phyloP scores from a whole-genome alignment of 2,888 invertebrate genomes.

The Dysmachus trigonus region DNA sequence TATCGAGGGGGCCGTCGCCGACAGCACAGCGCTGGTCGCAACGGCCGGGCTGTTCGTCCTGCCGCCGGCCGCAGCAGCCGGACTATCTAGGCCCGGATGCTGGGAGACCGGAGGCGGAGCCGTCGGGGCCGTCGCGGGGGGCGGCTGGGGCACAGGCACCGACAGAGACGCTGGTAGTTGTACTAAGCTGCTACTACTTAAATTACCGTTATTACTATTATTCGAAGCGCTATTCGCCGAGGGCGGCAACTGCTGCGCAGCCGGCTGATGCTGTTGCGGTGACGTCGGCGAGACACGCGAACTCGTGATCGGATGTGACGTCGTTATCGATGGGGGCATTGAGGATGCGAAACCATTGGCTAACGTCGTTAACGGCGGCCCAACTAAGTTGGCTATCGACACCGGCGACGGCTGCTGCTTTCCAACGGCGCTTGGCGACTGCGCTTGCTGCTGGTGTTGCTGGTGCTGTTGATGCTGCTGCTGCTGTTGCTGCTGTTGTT shows the following conservation, averaged over 20 bases:
- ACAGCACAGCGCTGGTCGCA: constrained; percentile 54
- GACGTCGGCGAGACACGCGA: constrained; percentile 53
- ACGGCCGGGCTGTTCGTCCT: constrained; percentile 66
- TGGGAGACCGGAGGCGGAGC: constrained; percentile 61
- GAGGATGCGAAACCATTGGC: constrained; percentile 56
- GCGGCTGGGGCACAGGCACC: constrained; percentile 54
- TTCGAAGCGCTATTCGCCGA: constrained; percentile 54
- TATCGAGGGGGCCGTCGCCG: constrained; percentile 55
- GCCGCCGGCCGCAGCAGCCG: constrained; percentile 60
- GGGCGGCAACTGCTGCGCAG: constrained; percentile 50
- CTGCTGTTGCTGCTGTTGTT: constrained; percentile 47
- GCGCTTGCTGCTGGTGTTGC: constrained; percentile 45
- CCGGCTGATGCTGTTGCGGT: constrained; percentile 61
- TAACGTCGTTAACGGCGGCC: constrained; percentile 56
- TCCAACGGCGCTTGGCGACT: neutral
- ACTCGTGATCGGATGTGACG: constrained; percentile 55
- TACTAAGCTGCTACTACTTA: constrained; percentile 60
- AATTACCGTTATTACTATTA: constrained; percentile 53
- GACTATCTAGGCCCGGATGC: constrained; percentile 56
- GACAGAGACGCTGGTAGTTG: constrained; percentile 64
- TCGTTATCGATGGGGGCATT: constrained; percentile 55
- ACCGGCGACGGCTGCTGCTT: constrained; percentile 49
- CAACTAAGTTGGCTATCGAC: constrained; percentile 54
- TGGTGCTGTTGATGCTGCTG: constrained; percentile 44
- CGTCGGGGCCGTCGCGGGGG: constrained; percentile 58